Evolutionary conservation across 2,113 vertebrate species (phyloP), one percentile per base, ranked within the genome.

Genomic region (Elaphurus davidianus): DNA sequence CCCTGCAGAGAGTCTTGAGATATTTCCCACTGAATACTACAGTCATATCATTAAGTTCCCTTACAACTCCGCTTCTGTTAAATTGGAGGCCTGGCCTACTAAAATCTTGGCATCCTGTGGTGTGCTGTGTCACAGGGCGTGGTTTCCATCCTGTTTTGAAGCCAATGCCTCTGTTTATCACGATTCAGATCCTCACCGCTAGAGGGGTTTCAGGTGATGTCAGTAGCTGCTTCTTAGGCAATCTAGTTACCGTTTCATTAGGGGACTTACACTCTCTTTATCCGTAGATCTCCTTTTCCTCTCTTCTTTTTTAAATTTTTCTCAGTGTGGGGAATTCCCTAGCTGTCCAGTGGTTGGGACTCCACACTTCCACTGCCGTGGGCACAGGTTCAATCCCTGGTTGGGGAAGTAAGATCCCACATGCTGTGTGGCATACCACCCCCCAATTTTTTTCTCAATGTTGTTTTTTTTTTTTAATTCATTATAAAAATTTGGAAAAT

Each of bases 1-100:
- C 30, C 33, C 33, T 90, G 36, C 40, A 64, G 71, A 96, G 47
- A 64, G 59, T 90, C 40, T 64, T 97, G 67, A 43, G 33, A 30
- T 76, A 11, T 62, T 93, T 97, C 74, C 87, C 79, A 6, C 67
- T 79, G 47, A 71, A 4, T 62, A 30, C 43, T 55, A 57, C 19
- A 87, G 43, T 57, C 8, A 1, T 84, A 12, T 67, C n/a, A n/a
- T 43, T 87, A 62, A 27, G 28, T n/a, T 81, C 21, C 52, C 19
- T 62, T 62, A 52, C 30, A 62, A 3, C 33, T 7, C 57, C 21
- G 59, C 84, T 71, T 54, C 45, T 74, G 10, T 91, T 76, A 81
- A 76, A 33, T n/a, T 2, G 3, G 92, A 96, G 89, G 54, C 60
- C 59, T 57, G 11, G 40, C 2, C 54, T 30, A 5, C 27, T 62